Conservation (phyloP, 2,797 vertebrate species). For the Botia almorhae region DNA sequence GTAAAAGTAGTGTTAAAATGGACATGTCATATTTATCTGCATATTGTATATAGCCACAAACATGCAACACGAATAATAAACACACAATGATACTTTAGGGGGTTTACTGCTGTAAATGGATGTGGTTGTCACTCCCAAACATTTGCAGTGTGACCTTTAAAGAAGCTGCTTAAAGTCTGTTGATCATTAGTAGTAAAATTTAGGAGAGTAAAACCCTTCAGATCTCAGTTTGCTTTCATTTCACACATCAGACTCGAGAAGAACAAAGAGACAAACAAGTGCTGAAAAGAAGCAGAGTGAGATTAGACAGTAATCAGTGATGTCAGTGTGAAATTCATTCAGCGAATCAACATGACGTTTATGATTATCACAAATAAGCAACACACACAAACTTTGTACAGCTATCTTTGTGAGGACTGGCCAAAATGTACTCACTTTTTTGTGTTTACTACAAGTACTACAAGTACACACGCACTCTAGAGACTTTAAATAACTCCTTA, state of each 20-base stretch:
- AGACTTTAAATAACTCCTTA: no score
- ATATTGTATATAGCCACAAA: no score
- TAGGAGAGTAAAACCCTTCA: not conserved
- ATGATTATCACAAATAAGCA: slow-evolving; percentile 46
- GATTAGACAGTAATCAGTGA: slow-evolving; percentile 58
- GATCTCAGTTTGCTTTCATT: slow-evolving; percentile 2
- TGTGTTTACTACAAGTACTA: no score
- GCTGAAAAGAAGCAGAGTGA: slow-evolving; percentile 29
- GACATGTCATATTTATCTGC: no score
- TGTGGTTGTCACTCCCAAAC: no score
- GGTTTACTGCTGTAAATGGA: no score
- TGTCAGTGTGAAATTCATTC: slow-evolving; percentile 68
- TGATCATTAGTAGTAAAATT: not conserved
- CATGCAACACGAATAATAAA: no score
- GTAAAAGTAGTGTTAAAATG: no score
- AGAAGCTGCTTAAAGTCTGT: not conserved
- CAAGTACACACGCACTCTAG: not conserved
- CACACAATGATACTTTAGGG: no score
- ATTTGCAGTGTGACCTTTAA: no score
- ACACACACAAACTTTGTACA: not conserved
- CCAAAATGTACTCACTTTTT: no score
- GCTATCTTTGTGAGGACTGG: no score
- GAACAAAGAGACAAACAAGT: slow-evolving; percentile 42
- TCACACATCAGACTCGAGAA: slow-evolving; percentile 21
- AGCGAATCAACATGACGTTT: slow-evolving; percentile 65